Evolutionary conservation across 2,797 vertebrate species (phyloP).

Genomic region (Sebastes kiyomatsui): DNA sequence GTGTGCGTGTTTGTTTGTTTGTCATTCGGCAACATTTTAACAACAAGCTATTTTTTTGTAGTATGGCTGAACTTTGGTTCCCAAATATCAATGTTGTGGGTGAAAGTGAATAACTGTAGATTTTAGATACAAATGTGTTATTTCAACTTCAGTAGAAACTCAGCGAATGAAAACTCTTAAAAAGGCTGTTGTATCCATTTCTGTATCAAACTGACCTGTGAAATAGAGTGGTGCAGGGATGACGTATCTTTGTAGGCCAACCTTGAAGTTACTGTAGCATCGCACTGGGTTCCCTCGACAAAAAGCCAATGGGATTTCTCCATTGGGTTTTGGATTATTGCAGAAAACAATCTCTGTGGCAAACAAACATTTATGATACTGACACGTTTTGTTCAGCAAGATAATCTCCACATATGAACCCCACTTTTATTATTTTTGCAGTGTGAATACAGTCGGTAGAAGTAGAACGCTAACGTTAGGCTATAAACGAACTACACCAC

Average conservation of each 20-base stretch:
- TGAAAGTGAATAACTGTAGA: slow-evolving; percentile 14
- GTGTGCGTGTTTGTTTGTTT: slow-evolving; percentile 8
- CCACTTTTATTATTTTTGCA: neutral
- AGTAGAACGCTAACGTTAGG: neutral
- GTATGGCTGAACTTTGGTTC: slow-evolving; percentile 16
- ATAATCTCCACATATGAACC: neutral
- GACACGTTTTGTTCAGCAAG: neutral
- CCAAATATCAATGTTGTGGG: slow-evolving; percentile 15
- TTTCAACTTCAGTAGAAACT: neutral
- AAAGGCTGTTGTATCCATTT: neutral
- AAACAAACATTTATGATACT: neutral
- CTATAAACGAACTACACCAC: no score
- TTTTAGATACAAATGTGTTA: neutral
- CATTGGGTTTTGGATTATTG: neutral
- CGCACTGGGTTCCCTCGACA: no score
- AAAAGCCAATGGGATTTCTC: no score
- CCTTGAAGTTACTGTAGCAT: no score
- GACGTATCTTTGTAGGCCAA: no score
- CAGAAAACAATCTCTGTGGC: neutral
- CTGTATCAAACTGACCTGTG: slow-evolving; percentile 7
- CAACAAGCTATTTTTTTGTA: neutral
- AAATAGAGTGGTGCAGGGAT: neutral
- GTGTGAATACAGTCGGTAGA: neutral
- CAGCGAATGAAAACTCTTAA: neutral
- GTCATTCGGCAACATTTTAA: neutral